phyloP scores from a whole-genome alignment of 2,888 invertebrate species.

The Resseliella maxima region DNA sequence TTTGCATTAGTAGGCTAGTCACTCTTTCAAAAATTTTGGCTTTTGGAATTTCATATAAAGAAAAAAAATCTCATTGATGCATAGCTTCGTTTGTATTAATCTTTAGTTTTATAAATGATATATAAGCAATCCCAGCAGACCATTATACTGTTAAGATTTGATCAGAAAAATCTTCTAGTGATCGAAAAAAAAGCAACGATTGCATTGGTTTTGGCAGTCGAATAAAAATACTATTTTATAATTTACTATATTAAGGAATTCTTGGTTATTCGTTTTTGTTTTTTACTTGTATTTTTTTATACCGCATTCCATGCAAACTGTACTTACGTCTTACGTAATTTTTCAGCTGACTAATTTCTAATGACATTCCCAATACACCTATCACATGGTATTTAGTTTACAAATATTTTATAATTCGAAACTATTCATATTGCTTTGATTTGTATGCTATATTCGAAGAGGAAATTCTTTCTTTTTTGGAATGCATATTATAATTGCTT shows the following conservation, averaged over 20 bases:
- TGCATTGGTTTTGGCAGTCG: too few species aligned
- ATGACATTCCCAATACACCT: background rate
- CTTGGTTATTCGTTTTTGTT: background rate
- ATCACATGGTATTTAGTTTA: too few species aligned
- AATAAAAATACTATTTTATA: too few species aligned
- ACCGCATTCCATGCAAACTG: constrained; percentile 12
- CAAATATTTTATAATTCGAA: background rate
- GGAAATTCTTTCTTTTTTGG: constrained; percentile 35
- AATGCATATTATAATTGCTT: constrained; percentile 6
- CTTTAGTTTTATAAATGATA: background rate
- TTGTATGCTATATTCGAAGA: background rate
- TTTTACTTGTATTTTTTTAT: background rate
- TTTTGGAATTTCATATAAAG: background rate
- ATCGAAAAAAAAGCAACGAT: background rate
- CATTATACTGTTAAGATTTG: background rate
- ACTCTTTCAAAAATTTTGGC: constrained; percentile 6
- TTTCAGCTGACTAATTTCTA: background rate
- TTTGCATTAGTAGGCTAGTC: constrained; percentile 36
- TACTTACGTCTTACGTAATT: background rate
- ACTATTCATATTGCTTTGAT: background rate
- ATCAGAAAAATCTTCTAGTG: background rate
- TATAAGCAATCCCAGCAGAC: background rate
- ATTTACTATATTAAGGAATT: background rate
- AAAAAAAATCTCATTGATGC: constrained; percentile 14
- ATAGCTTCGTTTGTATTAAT: background rate